These are phyloP conservation scores for Pammene aurita DNA, from an alignment of 2,888 invertebrate species.

Conservation along the genomic window DNA sequence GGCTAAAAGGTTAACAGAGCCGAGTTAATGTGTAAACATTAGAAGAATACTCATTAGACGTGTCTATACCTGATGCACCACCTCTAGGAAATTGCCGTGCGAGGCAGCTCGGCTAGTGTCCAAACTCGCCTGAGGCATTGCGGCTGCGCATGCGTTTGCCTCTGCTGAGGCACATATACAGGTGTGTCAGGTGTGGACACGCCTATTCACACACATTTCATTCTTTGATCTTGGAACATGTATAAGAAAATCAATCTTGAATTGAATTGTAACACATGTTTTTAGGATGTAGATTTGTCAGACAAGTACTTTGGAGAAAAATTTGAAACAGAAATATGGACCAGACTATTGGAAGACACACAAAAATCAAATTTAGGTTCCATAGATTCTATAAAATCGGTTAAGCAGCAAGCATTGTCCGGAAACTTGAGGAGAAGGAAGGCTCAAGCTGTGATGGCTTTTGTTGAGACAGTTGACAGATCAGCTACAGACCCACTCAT, in stretches of 20 bases:
- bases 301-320: conserved; percentile 61
- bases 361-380: conserved; percentile 57
- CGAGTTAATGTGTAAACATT: too few relatives aligned
- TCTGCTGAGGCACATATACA: too few relatives aligned
- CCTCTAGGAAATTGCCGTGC: too few relatives aligned
- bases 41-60: too few relatives aligned
- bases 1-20: too few relatives aligned
- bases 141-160: too few relatives aligned
- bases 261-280: conserved; percentile 20
- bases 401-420: conserved; percentile 67
- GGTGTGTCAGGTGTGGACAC: too few relatives aligned
- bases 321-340: conserved; percentile 73
- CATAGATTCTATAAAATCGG: conserved; percentile 66
- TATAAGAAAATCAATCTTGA: background rate
- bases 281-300: conserved; percentile 72
- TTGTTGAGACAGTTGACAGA: conserved; percentile 74
- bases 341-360: conserved; percentile 60
- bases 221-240: too few relatives aligned
- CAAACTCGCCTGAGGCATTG: too few relatives aligned
- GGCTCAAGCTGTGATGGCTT: conserved; percentile 69
- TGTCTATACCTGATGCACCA: too few relatives aligned
- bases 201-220: too few relatives aligned
- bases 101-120: too few relatives aligned
- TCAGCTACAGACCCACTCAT: conserved; percentile 73
- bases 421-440: conserved; percentile 67